Conservation (phyloP, 2,888 invertebrate species). For the Ditylenchus weischeri region DNA sequence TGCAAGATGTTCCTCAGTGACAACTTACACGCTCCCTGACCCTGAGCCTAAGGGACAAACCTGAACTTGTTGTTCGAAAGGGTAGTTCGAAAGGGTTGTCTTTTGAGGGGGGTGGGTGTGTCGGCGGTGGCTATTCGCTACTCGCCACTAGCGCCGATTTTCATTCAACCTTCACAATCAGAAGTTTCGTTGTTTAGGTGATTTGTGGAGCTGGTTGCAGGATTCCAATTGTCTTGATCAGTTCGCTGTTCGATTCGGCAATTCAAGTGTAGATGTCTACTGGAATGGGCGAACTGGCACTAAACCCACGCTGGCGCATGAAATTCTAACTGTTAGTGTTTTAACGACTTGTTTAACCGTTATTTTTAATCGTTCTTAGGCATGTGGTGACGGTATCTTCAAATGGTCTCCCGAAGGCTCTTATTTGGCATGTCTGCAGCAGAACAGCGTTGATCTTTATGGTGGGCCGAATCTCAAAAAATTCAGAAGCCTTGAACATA, state of each 20-base stretch:
- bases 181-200: conserved; percentile 65
- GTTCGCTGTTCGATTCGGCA: conserved; percentile 75
- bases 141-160: too few relatives aligned
- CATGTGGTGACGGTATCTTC: conserved; percentile 92
- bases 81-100: too few relatives aligned
- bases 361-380: conserved; percentile 63
- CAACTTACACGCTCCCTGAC: too few relatives aligned
- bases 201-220: conserved; percentile 84
- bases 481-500: conserved; percentile 76
- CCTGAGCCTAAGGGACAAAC: too few relatives aligned
- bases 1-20: too few relatives aligned
- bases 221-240: conserved; percentile 95
- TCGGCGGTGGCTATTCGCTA: too few relatives aligned
- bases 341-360: too few relatives aligned
- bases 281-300: conserved; percentile 26
- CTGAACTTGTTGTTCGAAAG: too few relatives aligned
- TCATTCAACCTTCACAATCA: neutral
- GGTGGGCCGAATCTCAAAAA: conserved; percentile 88
- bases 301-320: neutral
- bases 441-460: conserved; percentile 91
- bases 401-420: conserved; percentile 98
- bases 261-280: conserved; percentile 20
- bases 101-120: too few relatives aligned
- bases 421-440: conserved; percentile 91
- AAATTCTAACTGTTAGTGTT: too few relatives aligned